These are phyloP conservation scores for Orchesella cincta DNA, from an alignment of 1,140 invertebrate genomes.

Conservation along the genomic window DNA sequence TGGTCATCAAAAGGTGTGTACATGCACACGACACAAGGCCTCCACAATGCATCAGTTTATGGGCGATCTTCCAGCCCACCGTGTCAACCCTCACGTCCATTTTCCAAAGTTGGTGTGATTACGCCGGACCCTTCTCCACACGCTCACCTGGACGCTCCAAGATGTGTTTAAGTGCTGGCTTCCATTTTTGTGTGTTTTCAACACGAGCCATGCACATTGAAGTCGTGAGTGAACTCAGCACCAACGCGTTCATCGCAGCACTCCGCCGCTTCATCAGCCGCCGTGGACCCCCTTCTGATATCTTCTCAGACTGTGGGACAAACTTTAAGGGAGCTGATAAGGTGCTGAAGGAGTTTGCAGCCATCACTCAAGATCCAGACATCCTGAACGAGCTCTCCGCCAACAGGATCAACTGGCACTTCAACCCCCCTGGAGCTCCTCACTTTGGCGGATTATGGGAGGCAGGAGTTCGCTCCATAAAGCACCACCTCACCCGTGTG, in stretches of 20 bases:
- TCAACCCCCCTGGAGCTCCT: slow-evolving; percentile 51
- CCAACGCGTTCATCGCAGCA: neutral
- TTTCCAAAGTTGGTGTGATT: neutral
- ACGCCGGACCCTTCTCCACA: neutral
- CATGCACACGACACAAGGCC: neutral
- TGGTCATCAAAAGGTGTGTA: neutral
- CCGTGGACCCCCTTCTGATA: neutral
- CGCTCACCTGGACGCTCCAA: neutral
- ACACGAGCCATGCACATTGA: neutral
- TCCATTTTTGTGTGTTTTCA: slow-evolving; percentile 11
- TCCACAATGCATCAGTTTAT: neutral
- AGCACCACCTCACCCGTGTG: slow-evolving; percentile 46
- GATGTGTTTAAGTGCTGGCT: neutral
- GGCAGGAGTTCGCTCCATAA: slow-evolving; percentile 49
- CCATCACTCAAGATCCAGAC: neutral
- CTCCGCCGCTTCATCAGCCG: neutral
- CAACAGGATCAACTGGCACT: slow-evolving; percentile 51
- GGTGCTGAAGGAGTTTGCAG: neutral
- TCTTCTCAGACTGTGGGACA: neutral
- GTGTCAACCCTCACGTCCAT: slow-evolving; percentile 3
- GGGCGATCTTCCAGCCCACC: neutral
- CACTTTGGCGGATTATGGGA: slow-evolving; percentile 53
- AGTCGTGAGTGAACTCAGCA: neutral
- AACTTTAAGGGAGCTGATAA: neutral
- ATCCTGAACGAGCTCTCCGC: neutral